A percentile compares a stretch with the other conserved stretches of the same genome.
Conservation (phyloP, 2,888 invertebrate genomes). For the Lasioglossum marginatum region DNA sequence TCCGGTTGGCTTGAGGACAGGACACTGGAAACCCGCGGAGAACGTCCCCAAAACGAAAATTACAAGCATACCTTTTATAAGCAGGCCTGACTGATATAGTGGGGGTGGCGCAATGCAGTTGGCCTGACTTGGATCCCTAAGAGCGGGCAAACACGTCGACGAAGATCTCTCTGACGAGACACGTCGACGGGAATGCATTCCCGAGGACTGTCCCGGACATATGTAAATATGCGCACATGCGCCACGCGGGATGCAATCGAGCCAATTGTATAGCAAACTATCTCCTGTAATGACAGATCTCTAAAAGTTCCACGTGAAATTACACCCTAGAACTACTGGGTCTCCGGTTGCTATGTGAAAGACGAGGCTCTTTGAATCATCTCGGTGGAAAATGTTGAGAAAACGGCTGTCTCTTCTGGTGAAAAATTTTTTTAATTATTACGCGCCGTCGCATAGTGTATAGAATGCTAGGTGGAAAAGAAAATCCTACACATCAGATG, state of each 20-base stretch:
- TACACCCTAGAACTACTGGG: no score
- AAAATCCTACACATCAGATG: no score
- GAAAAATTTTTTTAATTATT: no score
- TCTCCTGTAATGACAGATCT: not conserved
- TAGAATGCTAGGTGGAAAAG: no score
- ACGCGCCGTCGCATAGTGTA: no score
- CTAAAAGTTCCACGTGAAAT: not conserved
- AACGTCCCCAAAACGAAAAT: conserved; percentile 51
- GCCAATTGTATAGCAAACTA: not conserved
- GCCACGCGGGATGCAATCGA: not conserved
- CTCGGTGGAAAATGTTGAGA: no score
- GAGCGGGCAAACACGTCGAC: conserved; percentile 55
- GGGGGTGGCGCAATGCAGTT: conserved; percentile 73
- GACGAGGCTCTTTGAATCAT: no score
- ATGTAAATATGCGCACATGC: conserved; percentile 1
- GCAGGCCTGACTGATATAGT: conserved; percentile 64
- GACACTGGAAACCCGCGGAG: conserved; percentile 26
- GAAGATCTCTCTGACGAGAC: conserved; percentile 23
- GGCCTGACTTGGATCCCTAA: conserved; percentile 67
- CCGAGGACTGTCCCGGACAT: not conserved
- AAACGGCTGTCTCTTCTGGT: no score
- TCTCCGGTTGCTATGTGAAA: no score
- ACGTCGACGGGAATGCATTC: conserved; percentile 1
- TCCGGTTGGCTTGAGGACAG: conserved; percentile 31
- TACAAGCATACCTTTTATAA: conserved; percentile 67